These are phyloP conservation scores for Apis dorsata DNA, from an alignment of 1,140 invertebrate genomes.

Conservation along the genomic window DNA sequence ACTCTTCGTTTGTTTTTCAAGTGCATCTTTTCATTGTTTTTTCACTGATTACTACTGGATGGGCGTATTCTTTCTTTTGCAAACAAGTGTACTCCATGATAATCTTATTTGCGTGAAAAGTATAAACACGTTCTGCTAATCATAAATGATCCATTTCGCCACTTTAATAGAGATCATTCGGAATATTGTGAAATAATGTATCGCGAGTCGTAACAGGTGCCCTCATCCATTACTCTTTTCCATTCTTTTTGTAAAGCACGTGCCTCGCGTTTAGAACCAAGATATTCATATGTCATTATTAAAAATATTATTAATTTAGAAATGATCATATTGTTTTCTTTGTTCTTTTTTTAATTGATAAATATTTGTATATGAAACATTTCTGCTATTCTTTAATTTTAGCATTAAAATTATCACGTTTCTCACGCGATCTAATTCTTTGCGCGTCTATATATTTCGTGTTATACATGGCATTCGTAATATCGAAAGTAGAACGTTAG, in stretches of 20 bases:
- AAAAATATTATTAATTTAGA: background rate
- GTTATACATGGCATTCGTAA: background rate
- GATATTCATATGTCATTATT: background rate
- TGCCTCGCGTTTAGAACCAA: slow-evolving; percentile 25
- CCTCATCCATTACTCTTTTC: slow-evolving; percentile 14
- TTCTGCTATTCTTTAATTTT: background rate
- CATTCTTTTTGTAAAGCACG: slow-evolving; percentile 53
- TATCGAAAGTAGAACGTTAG: slow-evolving; percentile 4
- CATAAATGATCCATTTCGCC: background rate
- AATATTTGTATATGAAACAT: background rate
- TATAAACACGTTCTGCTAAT: slow-evolving; percentile 6
- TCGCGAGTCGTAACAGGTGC: slow-evolving; percentile 52
- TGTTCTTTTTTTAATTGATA: background rate
- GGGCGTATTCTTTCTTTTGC: slow-evolving; percentile 53
- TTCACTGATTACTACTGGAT: background rate
- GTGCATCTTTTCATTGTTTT: background rate
- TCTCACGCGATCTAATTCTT: slow-evolving; percentile 1
- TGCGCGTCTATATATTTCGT: background rate
- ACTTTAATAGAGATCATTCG: slow-evolving; percentile 1
- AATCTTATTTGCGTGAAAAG: slow-evolving; percentile 38
- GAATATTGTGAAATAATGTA: slow-evolving; percentile 27
- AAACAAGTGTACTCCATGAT: slow-evolving; percentile 13
- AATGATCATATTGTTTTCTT: background rate
- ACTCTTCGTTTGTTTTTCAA: background rate
- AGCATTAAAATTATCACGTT: slow-evolving; percentile 7